phyloP scores from a whole-genome alignment of 2,113 vertebrate species.

The Tetrao urogallus region DNA sequence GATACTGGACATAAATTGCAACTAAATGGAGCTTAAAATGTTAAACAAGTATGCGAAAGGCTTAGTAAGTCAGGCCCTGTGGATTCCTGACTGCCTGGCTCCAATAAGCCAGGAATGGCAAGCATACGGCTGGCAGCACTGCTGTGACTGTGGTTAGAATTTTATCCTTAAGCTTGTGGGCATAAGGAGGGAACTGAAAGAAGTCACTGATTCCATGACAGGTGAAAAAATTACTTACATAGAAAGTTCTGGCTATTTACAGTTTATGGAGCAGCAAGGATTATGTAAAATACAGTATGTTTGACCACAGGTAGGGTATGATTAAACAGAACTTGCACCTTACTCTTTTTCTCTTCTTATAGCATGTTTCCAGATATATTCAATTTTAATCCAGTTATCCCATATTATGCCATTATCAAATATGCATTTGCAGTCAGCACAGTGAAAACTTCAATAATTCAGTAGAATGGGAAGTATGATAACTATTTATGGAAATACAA shows the following conservation, averaged over 20 bases:
- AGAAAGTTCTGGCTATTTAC: not conserved
- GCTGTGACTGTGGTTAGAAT: not conserved
- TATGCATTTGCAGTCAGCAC: not conserved
- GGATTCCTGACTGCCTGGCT: not conserved
- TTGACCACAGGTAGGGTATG: not conserved
- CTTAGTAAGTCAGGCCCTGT: not conserved
- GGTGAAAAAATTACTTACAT: not conserved
- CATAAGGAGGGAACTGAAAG: not conserved
- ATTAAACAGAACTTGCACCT: not conserved
- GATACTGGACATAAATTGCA: slow-evolving; percentile 28
- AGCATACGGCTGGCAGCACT: not conserved
- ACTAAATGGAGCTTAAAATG: slow-evolving; percentile 46
- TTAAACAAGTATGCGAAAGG: slow-evolving; percentile 37
- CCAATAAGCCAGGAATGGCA: not conserved
- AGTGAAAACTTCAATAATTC: not conserved
- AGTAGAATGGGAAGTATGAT: not conserved
- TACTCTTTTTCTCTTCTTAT: not conserved
- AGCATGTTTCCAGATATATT: fast-evolving
- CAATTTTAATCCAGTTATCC: not conserved
- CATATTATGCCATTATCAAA: not conserved
- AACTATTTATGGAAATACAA: not conserved
- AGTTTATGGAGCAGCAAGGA: not conserved
- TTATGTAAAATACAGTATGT: not conserved
- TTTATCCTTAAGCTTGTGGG: not conserved
- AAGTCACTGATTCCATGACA: not conserved